Percentiles rank a stretch among this genome's conserved stretches.
phyloP scores from a whole-genome alignment of 2,113 vertebrate species.

The Bathybates hornii region DNA sequence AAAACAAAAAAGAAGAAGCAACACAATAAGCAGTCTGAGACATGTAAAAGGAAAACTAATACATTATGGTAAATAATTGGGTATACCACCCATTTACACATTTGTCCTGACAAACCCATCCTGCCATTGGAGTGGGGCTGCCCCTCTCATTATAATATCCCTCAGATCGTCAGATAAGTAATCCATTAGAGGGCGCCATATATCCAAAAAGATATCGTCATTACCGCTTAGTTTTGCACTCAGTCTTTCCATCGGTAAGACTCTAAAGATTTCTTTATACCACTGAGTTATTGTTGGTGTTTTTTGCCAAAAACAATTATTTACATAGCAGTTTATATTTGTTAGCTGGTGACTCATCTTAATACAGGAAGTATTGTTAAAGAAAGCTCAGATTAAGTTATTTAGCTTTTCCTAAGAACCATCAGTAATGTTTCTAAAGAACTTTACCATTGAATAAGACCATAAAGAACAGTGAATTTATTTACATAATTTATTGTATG shows the following conservation, averaged over 20 bases:
- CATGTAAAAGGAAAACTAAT: background rate
- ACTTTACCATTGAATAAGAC: background rate
- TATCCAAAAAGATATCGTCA: background rate
- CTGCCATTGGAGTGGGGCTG: background rate
- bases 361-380: background rate
- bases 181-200: too few relatives aligned
- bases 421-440: background rate
- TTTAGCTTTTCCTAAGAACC: background rate
- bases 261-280: background rate
- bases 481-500: background rate
- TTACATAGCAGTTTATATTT: background rate
- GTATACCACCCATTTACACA: background rate
- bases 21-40: background rate
- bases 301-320: background rate
- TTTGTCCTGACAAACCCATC: background rate
- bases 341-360: background rate
- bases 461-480: background rate
- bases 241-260: fast-evolving
- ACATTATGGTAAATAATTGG: background rate
- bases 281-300: background rate
- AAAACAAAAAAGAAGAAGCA: background rate
- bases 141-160: background rate
- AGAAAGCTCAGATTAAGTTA: background rate
- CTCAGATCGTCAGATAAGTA: too few relatives aligned
- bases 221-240: background rate